phyloP scores from a whole-genome alignment of 2,888 invertebrate genomes.

The Limenitis arthemis region DNA sequence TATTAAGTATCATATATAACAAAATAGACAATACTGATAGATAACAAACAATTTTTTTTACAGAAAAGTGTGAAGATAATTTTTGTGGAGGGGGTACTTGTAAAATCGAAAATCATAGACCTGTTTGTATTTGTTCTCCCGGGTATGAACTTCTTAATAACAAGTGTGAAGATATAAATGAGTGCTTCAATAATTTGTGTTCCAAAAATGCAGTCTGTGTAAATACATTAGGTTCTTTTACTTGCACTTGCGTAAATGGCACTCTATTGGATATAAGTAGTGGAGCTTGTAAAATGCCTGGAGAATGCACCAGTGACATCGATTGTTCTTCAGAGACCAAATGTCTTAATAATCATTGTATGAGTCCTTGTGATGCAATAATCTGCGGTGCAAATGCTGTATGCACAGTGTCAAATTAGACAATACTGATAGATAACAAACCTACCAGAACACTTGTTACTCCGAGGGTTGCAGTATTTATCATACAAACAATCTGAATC shows the following conservation, averaged over 20 bases:
- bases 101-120: slow-evolving; percentile 78
- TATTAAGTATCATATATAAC: too few relatives aligned
- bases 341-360: slow-evolving; percentile 82
- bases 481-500: slow-evolving; percentile 82
- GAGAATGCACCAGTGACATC: slow-evolving; percentile 83
- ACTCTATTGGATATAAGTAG: slow-evolving; percentile 82
- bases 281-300: slow-evolving; percentile 85
- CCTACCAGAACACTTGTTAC: slow-evolving; percentile 85
- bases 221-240: slow-evolving; percentile 84
- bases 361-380: slow-evolving; percentile 79
- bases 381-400: slow-evolving; percentile 84
- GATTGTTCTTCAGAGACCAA: slow-evolving; percentile 86
- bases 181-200: slow-evolving; percentile 85
- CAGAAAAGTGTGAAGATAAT: slow-evolving; percentile 85
- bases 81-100: slow-evolving; percentile 89
- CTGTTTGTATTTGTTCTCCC: slow-evolving; percentile 80
- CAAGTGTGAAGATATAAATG: slow-evolving; percentile 85
- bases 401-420: slow-evolving; percentile 76
- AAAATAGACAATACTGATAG: too few relatives aligned
- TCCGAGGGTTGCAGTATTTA: slow-evolving; percentile 81
- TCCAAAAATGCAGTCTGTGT: slow-evolving; percentile 84
- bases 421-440: slow-evolving; percentile 17
- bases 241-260: slow-evolving; percentile 84
- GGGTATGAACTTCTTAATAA: slow-evolving; percentile 80
- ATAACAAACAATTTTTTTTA: too few relatives aligned